These are phyloP conservation scores for Platyscapa corneri DNA, from an alignment of 1,140 invertebrate genomes.

Conservation along the genomic window DNA sequence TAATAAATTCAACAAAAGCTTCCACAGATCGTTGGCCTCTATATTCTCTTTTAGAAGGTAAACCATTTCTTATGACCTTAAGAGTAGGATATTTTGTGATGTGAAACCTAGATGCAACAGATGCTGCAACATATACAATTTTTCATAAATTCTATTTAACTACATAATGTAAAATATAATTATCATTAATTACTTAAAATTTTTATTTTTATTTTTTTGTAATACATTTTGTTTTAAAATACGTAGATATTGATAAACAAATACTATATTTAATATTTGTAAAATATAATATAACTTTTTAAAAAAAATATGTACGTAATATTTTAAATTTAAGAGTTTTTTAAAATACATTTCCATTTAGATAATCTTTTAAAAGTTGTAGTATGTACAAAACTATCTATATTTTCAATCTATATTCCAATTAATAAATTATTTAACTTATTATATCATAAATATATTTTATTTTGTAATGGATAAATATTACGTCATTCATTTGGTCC, in stretches of 20 bases:
- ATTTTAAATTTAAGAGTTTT: too few relatives aligned
- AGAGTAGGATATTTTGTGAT: conserved; percentile 99
- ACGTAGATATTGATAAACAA: not conserved
- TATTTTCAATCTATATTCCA: too few relatives aligned
- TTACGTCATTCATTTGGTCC: not conserved
- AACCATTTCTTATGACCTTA: conserved; percentile 96
- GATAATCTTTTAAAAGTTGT: not conserved
- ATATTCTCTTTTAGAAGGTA: conserved; percentile 95
- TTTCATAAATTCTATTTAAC: conserved; percentile 2
- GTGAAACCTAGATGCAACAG: conserved; percentile 91
- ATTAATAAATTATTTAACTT: too few relatives aligned
- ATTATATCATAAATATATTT: too few relatives aligned
- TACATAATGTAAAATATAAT: not conserved
- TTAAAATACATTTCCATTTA: too few relatives aligned
- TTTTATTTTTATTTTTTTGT: not conserved
- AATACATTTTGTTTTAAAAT: not conserved
- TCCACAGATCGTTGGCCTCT: conserved; percentile 88
- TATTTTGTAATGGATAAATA: too few relatives aligned
- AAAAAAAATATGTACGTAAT: too few relatives aligned
- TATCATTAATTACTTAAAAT: not conserved
- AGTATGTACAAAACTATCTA: not conserved
- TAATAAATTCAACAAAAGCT: conserved; percentile 91
- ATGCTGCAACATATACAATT: conserved; percentile 73
- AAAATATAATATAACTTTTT: too few relatives aligned
- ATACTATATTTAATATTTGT: not conserved